Conservation (phyloP, 2,113 vertebrate species). For the Promerops cafer region DNA sequence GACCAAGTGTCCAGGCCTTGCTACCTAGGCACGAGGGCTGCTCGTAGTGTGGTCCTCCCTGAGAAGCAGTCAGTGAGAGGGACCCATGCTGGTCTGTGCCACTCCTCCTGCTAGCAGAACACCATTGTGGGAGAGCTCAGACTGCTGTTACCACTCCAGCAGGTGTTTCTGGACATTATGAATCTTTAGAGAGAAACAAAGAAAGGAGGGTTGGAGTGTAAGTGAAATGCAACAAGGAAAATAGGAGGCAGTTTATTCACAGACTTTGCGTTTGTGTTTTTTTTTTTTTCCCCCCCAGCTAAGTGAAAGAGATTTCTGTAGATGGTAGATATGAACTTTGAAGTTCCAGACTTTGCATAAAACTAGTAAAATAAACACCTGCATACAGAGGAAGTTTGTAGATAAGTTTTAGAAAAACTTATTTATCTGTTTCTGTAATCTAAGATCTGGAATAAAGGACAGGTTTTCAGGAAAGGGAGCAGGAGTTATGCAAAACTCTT, state of each 20-base stretch:
- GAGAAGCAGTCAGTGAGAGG: not conserved
- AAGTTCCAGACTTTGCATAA: not conserved
- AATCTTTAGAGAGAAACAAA: constrained; percentile 10
- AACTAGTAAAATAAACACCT: not conserved
- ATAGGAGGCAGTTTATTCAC: not conserved
- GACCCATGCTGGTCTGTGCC: not conserved
- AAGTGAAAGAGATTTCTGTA: not conserved
- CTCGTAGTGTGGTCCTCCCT: not conserved
- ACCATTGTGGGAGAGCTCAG: not conserved
- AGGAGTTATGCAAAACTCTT: not conserved
- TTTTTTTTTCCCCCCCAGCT: rapidly evolving
- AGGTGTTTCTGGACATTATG: not conserved
- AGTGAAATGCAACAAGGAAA: constrained; percentile 21
- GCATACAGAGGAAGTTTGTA: not conserved
- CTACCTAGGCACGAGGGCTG: not conserved
- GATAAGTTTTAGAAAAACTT: not conserved
- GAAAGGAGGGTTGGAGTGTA: not conserved
- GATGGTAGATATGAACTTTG: not conserved
- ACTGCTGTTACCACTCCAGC: not conserved
- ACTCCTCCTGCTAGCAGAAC: not conserved
- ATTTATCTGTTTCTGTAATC: not conserved
- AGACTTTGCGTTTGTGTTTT: not conserved
- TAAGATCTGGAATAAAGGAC: not conserved
- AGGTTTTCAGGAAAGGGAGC: not conserved
- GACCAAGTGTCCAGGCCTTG: not conserved